Evolutionary conservation across 2,797 vertebrate species (phyloP).

Genomic region (Clarias fuscus): DNA sequence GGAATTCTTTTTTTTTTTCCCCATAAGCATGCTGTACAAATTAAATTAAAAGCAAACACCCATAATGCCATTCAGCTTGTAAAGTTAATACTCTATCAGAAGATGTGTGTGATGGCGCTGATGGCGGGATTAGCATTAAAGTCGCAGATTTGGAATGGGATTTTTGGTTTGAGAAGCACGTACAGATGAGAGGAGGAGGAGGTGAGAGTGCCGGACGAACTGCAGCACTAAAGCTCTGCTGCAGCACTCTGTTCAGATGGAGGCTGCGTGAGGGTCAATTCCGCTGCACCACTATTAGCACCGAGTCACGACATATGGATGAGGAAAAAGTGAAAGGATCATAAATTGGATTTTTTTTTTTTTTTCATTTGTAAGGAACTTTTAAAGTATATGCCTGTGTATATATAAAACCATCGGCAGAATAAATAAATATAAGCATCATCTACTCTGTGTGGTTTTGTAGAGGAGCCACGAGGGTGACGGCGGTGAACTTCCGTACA

Average conservation of each 20-base stretch:
- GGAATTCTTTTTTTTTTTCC: too few relatives aligned
- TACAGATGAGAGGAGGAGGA: background rate
- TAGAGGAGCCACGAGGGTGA: conserved; percentile 4
- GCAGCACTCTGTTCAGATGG: background rate
- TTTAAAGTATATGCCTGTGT: background rate
- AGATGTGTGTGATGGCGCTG: background rate
- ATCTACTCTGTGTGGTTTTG: background rate
- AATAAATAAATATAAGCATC: background rate
- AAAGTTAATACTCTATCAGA: background rate
- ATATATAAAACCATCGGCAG: background rate
- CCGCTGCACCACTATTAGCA: background rate
- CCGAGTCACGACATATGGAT: background rate
- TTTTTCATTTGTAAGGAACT: background rate
- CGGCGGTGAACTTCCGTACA: background rate
- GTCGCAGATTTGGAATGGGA: background rate
- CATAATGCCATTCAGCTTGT: background rate
- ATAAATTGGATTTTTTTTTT: background rate
- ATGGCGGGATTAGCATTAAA: background rate
- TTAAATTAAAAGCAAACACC: background rate
- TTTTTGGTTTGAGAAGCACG: background rate
- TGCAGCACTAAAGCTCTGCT: background rate
- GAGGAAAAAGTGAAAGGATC: background rate
- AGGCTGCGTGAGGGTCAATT: background rate
- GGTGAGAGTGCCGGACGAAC: background rate
- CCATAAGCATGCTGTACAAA: background rate